Conservation (phyloP, 1,140 invertebrate species). For the Cotesia typhae region DNA sequence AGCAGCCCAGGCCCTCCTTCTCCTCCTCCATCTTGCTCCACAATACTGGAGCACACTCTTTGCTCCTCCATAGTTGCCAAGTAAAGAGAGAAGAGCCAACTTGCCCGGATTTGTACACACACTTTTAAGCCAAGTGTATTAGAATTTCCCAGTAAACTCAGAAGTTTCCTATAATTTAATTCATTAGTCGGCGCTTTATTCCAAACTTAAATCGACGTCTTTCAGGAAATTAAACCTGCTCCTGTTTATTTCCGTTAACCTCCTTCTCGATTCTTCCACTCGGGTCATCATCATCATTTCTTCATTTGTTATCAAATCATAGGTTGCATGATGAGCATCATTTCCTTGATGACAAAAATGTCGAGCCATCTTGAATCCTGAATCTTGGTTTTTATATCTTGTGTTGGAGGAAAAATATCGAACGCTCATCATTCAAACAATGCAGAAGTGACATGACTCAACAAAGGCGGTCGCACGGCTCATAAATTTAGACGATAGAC, state of each 20-base stretch:
- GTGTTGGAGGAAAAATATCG: not conserved
- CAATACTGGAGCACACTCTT: no score
- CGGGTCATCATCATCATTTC: conserved; percentile 47
- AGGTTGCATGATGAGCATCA: not conserved
- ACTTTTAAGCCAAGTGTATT: no score
- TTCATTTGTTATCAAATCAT: conserved; percentile 60
- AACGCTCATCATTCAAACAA: conserved; percentile 10
- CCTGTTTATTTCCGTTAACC: conserved; percentile 55
- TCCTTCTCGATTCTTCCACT: conserved; percentile 9
- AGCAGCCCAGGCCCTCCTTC: conserved; percentile 37
- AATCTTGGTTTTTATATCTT: not conserved
- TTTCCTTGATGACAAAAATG: conserved; percentile 51
- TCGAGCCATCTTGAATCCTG: conserved; percentile 54
- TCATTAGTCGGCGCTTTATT: conserved; percentile 45
- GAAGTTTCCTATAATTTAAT: no score
- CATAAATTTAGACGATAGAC: conserved; percentile 4
- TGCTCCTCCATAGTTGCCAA: no score
- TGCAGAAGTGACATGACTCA: not conserved
- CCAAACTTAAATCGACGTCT: conserved; percentile 53
- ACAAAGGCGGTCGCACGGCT: conserved; percentile 8
- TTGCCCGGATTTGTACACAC: no score
- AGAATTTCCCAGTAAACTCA: no score
- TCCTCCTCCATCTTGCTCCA: conserved; percentile 25
- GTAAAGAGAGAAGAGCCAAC: no score
- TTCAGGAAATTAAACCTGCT: conserved; percentile 64